Evolutionary conservation across 2,113 vertebrate genomes (phyloP).

Genomic region (Brachionichthys hirsutus): DNA sequence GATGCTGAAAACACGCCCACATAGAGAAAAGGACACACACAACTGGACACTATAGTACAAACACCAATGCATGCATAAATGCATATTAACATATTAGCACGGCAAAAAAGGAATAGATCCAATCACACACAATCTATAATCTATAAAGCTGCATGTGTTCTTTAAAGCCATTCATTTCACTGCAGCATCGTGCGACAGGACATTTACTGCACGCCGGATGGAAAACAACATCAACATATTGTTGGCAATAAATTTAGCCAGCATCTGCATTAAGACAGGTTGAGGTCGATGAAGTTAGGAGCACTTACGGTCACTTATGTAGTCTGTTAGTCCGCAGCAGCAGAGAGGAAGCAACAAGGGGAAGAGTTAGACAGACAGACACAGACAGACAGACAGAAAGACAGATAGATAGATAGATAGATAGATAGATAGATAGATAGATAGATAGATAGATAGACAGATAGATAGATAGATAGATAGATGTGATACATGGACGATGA

Average conservation of each 20-base stretch:
- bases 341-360: slow-evolving; percentile 19
- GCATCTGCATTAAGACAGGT: slow-evolving; percentile 44
- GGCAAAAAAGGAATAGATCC: neutral
- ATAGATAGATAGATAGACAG: slow-evolving; percentile 27
- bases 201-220: slow-evolving; percentile 19
- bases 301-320: slow-evolving; percentile 73
- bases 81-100: slow-evolving; percentile 12
- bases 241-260: slow-evolving; percentile 48
- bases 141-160: slow-evolving; percentile 5
- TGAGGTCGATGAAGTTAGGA: slow-evolving; percentile 55
- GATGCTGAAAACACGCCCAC: slow-evolving; percentile 30
- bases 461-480: slow-evolving; percentile 34
- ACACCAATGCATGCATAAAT: slow-evolving; percentile 9
- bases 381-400: slow-evolving; percentile 16
- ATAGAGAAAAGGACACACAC: slow-evolving; percentile 1
- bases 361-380: slow-evolving; percentile 30
- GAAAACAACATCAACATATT: slow-evolving; percentile 45
- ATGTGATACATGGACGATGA: slow-evolving; percentile 25
- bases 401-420: slow-evolving; percentile 14
- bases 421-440: slow-evolving; percentile 25
- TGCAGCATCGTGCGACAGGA: slow-evolving; percentile 6
- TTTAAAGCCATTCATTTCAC: slow-evolving; percentile 27
- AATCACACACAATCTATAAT: neutral
- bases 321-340: slow-evolving; percentile 64
- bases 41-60: slow-evolving; percentile 1